phyloP scores from a whole-genome alignment of 64 coral and sea anemone genomes.

The Dendronephthya gigantea region DNA sequence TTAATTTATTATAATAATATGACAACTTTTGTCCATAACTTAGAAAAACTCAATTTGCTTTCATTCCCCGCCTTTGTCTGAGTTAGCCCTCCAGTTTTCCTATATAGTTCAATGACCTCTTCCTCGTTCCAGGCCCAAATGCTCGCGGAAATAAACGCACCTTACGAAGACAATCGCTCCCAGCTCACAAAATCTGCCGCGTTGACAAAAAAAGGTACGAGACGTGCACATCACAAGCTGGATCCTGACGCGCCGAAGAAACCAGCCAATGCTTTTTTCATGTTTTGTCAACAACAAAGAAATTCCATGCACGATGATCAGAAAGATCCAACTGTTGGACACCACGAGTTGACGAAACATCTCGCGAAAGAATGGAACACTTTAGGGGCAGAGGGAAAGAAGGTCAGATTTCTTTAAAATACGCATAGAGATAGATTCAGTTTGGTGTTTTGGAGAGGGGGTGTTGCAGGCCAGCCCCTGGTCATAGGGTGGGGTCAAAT shows the following conservation, averaged over 20 bases:
- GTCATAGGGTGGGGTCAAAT: no score
- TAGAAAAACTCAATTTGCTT: no score
- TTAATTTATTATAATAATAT: no score
- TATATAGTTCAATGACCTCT: slow-evolving; percentile 42
- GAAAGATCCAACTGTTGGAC: slow-evolving; percentile 70
- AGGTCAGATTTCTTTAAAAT: slow-evolving; percentile 41
- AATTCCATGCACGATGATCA: slow-evolving; percentile 89
- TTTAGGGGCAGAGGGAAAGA: slow-evolving; percentile 71
- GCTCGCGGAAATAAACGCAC: slow-evolving; percentile 13
- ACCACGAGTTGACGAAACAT: slow-evolving; percentile 88
- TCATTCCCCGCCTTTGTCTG: no score
- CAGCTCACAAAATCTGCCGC: slow-evolving; percentile 40
- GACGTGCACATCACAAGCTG: slow-evolving; percentile 43
- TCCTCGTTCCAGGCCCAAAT: neutral
- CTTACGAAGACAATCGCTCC: slow-evolving; percentile 31
- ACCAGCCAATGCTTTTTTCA: slow-evolving; percentile 95
- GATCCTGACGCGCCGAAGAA: slow-evolving; percentile 97
- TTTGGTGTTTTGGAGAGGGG: no score
- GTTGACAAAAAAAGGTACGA: slow-evolving; percentile 63
- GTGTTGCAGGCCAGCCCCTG: no score
- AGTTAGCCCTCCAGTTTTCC: no score
- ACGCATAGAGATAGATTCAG: no score
- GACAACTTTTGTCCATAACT: no score
- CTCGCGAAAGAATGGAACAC: slow-evolving; percentile 97
- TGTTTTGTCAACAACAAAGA: slow-evolving; percentile 90